Conservation (phyloP, 1,140 invertebrate species). For the Trichonephila inaurata region DNA sequence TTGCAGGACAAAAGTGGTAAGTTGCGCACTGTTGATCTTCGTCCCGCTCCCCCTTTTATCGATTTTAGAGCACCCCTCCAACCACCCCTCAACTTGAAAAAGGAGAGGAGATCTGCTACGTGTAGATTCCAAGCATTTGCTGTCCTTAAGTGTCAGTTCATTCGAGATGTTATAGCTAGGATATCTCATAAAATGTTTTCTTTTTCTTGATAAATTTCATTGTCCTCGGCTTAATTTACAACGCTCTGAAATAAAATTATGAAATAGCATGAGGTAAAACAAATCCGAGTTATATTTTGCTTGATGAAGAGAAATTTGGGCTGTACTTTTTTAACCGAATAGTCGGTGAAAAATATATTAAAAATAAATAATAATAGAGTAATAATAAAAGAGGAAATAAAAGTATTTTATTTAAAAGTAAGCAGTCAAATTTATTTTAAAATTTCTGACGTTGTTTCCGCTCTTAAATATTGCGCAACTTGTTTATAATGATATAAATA, state of each 20-base stretch:
- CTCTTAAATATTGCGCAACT: no score
- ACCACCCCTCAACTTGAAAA: no score
- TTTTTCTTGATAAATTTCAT: background rate
- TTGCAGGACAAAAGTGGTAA: conserved; percentile 4
- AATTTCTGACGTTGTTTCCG: no score
- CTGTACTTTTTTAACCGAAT: no score
- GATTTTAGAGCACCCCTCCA: background rate
- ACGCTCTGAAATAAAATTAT: background rate
- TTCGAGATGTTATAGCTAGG: background rate
- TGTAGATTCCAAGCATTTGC: background rate
- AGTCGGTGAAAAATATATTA: no score
- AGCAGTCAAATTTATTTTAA: no score
- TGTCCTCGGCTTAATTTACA: background rate
- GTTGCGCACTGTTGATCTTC: conserved; percentile 42
- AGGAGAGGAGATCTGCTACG: background rate
- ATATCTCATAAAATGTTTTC: conserved; percentile 12
- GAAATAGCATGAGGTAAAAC: background rate
- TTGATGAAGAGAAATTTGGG: no score
- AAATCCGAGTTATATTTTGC: no score
- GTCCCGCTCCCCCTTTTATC: conserved; percentile 25
- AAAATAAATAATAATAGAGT: no score
- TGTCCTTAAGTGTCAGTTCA: conserved; percentile 11
- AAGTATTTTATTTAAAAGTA: no score
- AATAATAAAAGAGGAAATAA: no score
- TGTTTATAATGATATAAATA: no score